Evolutionary conservation across 2,113 vertebrate species (phyloP), one percentile per base, ranked within the genome.

Genomic region (Rhinoderma darwinii): DNA sequence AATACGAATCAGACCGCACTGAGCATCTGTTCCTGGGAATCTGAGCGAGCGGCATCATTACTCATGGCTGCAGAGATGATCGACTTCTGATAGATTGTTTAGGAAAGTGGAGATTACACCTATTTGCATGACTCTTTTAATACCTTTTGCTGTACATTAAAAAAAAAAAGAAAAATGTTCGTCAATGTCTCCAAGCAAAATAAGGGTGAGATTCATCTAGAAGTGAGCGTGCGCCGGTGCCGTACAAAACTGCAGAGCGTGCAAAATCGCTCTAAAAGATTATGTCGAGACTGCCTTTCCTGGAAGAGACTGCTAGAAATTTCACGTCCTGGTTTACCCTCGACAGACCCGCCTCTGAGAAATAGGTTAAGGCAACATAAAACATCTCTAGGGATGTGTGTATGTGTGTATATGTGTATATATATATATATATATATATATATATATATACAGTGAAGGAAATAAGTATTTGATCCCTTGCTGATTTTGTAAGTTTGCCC

Each of bases 11-110:
- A 68, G 59, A 68, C 43, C 43, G 39, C 72, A 59, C 32, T 35
- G 47, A 86, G 76, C 84, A 86, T 80, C 68, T 86, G 84, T 80
- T 86, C 41, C 84, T 51, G 84, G 84, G 84, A 85, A 86, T 86
- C 51, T 68, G 43, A 56, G 44, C 63, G 32, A 80, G 84, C 84
- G 41, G 56, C 43, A 43, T 77, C 84, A 79, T 86, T 86, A 88
- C 90, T 91, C 91, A 88, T 89, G 88, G 89, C 84, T 88, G 83
- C 89, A 91, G 87, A 70, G 83, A 91, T 86, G 90, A 86, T 92
- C 88, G 91, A 91, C 86, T 93, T 93, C 93, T 93, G 93, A 95
- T 95, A 93, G 92, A 93, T 93, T 86, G 75, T 79, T 86, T 70
- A 43, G 76, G 15, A 70, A 86, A 80, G 84, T 41, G 84, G 39